These are phyloP conservation scores for Chrysocyon brachyurus DNA, from an alignment of 2,797 vertebrate species.

Conservation along the genomic window DNA sequence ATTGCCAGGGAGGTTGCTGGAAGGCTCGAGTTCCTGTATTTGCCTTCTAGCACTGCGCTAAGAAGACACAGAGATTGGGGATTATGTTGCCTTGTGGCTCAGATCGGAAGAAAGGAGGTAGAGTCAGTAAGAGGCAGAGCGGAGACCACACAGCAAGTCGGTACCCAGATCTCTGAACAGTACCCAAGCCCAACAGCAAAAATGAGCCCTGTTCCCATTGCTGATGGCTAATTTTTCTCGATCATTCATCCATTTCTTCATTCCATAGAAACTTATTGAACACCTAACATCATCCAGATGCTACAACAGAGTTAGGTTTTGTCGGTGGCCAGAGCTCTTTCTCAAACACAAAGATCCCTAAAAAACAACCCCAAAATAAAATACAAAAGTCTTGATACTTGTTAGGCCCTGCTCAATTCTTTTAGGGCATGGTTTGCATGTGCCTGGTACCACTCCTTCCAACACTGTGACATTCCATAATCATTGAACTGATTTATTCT, in stretches of 20 bases:
- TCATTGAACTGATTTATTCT: conserved; percentile 37
- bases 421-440: not conserved
- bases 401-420: not conserved
- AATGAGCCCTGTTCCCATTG: not conserved
- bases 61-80: not conserved
- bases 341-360: not conserved
- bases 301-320: not conserved
- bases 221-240: not conserved
- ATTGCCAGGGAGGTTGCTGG: not conserved
- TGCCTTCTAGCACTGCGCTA: not conserved
- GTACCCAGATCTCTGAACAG: not conserved
- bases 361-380: not conserved
- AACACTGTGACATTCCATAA: not conserved
- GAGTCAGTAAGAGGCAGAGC: not conserved
- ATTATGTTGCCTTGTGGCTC: not conserved
- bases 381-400: not conserved
- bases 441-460: not conserved
- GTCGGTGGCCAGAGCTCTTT: not conserved
- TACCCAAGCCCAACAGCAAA: not conserved
- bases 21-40: not conserved
- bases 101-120: not conserved
- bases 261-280: not conserved
- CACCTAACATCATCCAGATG: not conserved
- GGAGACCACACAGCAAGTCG: conserved; percentile 54
- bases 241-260: not conserved